phyloP scores from a whole-genome alignment of 1,140 invertebrate genomes.

The Catajapyx aquilonaris region DNA sequence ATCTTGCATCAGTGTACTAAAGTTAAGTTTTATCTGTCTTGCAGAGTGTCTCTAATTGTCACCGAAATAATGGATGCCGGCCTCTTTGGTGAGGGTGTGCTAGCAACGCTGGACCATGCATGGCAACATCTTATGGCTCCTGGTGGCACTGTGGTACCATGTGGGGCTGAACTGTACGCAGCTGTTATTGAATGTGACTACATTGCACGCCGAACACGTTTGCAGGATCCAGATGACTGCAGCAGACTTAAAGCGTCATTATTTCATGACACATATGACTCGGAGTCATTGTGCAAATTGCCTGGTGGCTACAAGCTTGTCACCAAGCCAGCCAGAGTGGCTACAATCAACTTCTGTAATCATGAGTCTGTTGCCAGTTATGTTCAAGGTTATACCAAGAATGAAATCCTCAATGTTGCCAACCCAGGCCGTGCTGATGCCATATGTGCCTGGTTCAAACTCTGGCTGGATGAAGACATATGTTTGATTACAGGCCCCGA shows the following conservation, averaged over 20 bases:
- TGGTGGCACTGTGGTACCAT: slow-evolving; percentile 32
- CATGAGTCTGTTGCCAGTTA: slow-evolving; percentile 20
- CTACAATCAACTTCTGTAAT: background rate
- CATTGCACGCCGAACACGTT: slow-evolving; percentile 23
- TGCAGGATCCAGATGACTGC: slow-evolving; percentile 13
- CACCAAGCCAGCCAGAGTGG: slow-evolving; percentile 29
- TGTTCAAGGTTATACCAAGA: slow-evolving; percentile 7
- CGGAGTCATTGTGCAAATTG: slow-evolving; percentile 35
- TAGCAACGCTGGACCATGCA: slow-evolving; percentile 42
- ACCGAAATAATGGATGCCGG: slow-evolving; percentile 62
- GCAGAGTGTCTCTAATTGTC: slow-evolving; percentile 36
- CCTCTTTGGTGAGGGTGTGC: slow-evolving; percentile 46
- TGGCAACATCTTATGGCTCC: slow-evolving; percentile 31
- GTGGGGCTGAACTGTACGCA: slow-evolving; percentile 35
- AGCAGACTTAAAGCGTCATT: slow-evolving; percentile 10
- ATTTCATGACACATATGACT: slow-evolving; percentile 32
- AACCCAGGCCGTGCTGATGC: slow-evolving; percentile 33
- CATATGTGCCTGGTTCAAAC: slow-evolving; percentile 46
- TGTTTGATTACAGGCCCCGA: slow-evolving; percentile 27
- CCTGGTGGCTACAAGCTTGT: slow-evolving; percentile 28
- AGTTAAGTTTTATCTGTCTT: slow-evolving; percentile 11
- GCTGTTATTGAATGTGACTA: slow-evolving; percentile 29
- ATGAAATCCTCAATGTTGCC: slow-evolving; percentile 16
- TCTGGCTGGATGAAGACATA: slow-evolving; percentile 41
- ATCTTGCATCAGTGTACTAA: slow-evolving; percentile 2